phyloP scores from a whole-genome alignment of 2,797 vertebrate species.

The Oreochromis mossambicus region DNA sequence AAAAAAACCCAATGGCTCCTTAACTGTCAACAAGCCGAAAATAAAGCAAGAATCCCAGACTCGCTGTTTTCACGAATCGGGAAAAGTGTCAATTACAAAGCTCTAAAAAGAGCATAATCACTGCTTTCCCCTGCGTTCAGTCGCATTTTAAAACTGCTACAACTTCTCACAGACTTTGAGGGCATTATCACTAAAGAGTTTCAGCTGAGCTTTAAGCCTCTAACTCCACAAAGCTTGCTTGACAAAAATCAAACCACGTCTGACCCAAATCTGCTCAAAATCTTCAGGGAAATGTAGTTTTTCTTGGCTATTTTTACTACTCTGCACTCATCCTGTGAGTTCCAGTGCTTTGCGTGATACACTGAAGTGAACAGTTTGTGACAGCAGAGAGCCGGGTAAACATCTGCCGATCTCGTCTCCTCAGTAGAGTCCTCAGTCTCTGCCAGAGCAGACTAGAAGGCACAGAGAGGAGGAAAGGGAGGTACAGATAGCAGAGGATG shows the following conservation, averaged over 20 bases:
- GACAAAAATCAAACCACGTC: conserved; percentile 17
- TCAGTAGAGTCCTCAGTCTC: not conserved
- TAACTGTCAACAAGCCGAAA: conserved; percentile 54
- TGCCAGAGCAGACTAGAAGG: not conserved
- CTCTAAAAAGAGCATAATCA: conserved; percentile 43
- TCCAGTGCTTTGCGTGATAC: not conserved
- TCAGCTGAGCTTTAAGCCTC: conserved; percentile 20
- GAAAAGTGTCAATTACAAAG: conserved; percentile 38
- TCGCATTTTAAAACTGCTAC: not conserved
- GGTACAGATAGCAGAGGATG: not conserved
- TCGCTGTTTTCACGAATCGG: conserved; percentile 6
- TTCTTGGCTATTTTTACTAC: conserved; percentile 40
- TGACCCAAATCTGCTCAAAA: conserved; percentile 52
- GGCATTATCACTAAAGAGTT: conserved; percentile 3
- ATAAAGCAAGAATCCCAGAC: conserved; percentile 45
- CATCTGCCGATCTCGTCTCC: conserved; percentile 29
- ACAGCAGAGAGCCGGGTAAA: conserved; percentile 26
- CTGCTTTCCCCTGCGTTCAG: conserved; percentile 9
- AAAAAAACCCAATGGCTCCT: conserved; percentile 55
- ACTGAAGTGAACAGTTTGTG: conserved; percentile 27
- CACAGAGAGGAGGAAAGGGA: not conserved
- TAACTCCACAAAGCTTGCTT: conserved; percentile 22
- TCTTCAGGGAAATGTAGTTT: conserved; percentile 38
- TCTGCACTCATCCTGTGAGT: not conserved
- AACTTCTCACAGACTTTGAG: conserved; percentile 13